Base-by-base conservation (phyloP, 2,113 vertebrate species). In the Xerus inauris region DNA sequence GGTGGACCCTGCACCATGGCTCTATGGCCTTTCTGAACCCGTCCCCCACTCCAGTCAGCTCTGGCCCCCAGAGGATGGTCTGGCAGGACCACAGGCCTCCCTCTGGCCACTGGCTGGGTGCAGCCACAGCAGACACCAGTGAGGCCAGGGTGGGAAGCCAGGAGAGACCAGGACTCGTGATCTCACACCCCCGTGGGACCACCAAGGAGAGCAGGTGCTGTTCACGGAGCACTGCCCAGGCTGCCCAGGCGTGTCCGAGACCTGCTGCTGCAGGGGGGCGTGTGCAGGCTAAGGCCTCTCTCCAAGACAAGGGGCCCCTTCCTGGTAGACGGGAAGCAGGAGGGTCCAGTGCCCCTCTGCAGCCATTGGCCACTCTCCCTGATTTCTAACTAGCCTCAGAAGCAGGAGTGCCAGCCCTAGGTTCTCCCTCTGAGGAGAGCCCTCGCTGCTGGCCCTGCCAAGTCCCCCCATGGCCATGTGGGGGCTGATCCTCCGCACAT, bases 21-120 rank as follows among this genome's bases (percentile, higher is more conserved):
- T 9, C 80, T 0, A 81, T 94, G 97, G 95, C 96, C 97, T 97
- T 95, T 94, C 96, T 94, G 97, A 96, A 92, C 90, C 97, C 97
- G 96, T 97, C 88, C 96, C 96, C 93, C 93, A 83, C 87, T 86
- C 98, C 97, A 95, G 92, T 8, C 5, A 3, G 54, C 42, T 45
- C 26, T 32, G 81, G 42, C 59, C 40, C 40, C 26, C 40, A 32
- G 14, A 3, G 32, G 42, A 6, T 1, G 28, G n/a, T 19, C 57
- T 16, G 20, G 40, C 8, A 32, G 40, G 28, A 12, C n/a, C 20
- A 9, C n/a, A 30, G 22, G 54, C 38, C 38, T 9, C 28, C 59
- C 42, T 49, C 11, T 10, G 45, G 32, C 49, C 32, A n/a, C 45
- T 32, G 40, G 49, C 17, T 30, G 38, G 59, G 35, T 9, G 40